Evolutionary conservation across 2,113 vertebrate species (phyloP).

Genomic region (Phrynosoma platyrhinos): DNA sequence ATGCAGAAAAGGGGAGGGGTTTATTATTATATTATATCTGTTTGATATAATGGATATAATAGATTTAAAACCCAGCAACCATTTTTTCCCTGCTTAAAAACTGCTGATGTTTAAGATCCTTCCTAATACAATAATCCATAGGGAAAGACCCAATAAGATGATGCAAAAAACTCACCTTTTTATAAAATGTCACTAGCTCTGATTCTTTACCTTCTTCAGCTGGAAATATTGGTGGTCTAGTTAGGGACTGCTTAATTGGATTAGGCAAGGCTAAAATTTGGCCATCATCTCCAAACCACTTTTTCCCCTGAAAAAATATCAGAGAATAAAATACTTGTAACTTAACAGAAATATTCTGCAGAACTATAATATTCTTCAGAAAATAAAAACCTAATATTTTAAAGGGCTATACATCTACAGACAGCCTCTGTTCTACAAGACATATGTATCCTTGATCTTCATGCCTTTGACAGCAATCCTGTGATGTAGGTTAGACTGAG

Average conservation of each 20-base stretch:
- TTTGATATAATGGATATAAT: no score
- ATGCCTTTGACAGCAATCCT: not conserved
- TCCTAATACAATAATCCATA: no score
- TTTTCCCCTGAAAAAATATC: constrained; percentile 79
- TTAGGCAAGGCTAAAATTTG: constrained; percentile 89
- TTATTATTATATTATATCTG: no score
- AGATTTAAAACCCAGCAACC: no score
- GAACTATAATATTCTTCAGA: constrained; percentile 5
- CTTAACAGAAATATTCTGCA: not conserved
- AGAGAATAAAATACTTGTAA: not conserved
- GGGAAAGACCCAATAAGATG: not conserved
- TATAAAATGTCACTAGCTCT: constrained; percentile 86
- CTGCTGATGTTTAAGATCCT: no score
- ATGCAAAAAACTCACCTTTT: constrained; percentile 81
- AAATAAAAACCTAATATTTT: not conserved
- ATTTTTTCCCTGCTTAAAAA: no score
- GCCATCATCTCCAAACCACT: constrained; percentile 96
- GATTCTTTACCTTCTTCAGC: constrained; percentile 79
- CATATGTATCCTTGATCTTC: not conserved
- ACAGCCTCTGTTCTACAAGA: not conserved
- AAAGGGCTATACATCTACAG: not conserved
- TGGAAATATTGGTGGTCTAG: constrained; percentile 83
- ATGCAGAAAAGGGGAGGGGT: no score
- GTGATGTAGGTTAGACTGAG: not conserved
- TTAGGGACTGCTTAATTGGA: constrained; percentile 89